Base-by-base conservation (phyloP, 2,888 invertebrate genomes). In the Tetragonula carbonaria region DNA sequence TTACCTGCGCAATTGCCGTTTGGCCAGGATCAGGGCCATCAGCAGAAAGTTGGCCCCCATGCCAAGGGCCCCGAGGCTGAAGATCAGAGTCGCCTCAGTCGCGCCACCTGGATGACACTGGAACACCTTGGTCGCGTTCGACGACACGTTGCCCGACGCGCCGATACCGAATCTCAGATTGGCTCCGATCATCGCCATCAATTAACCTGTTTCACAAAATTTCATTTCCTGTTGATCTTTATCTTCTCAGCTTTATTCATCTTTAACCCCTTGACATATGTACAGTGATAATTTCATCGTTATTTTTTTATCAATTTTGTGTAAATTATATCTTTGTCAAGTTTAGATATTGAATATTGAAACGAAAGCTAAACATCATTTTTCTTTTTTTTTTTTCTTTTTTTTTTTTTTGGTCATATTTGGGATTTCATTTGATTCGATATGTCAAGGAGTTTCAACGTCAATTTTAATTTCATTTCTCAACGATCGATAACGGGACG, bases 81-180 rank as follows among this genome's bases (percentile, higher is more conserved):
- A 96, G 89, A 97, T 96, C 28, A 97, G 96, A 2, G 97, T 97
- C 4, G 97, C 97, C 94, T 97, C 97, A 3, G 97, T 97, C 38
- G 97, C 96, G 80, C 97, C 97, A 18, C 97, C 97, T 59, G 97
- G 97, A 91, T 97, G 97, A 93, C 97, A 97, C 93, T 97, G 96
- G 94, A 97, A 96, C 85, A 97, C 96, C 94, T 96, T 96, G 90
- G 96, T 97, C 78, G 96, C 95, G 92, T 97, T 96, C 78, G 96
- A 95, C 33, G 96, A 96, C 91, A 96, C 96, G 92, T 97, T 96
- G 78, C 96, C 96, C 45, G 96, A 96, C 59, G 96, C 96, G 55
- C 96, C 97, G 94, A 96, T 97, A 83, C 96, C 96, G 91, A 96
- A 96, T 90, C 97, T 96, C 86, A 97, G 96, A 95, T 97, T 97